Base-by-base conservation (phyloP, 2,888 invertebrate genomes). In the Eugnorisma glareosa region DNA sequence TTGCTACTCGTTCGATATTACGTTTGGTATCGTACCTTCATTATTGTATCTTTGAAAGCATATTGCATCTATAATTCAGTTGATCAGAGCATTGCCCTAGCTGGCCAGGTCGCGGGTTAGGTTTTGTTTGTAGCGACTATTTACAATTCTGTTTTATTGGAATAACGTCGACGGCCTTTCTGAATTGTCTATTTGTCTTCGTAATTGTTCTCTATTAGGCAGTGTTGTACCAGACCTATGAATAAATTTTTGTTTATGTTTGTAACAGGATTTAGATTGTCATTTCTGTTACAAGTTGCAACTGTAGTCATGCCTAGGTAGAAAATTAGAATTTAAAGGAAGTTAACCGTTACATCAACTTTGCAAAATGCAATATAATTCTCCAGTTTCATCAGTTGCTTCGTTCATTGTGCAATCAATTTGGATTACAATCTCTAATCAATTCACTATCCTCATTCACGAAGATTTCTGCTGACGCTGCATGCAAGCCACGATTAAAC, bases 1-100 rank as follows among this genome's bases (percentile, higher is more conserved):
- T 91, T 91, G 91, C 91, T 91, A 85, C 88, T 91, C 88, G 90
- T 90, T 91, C 89, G 86, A 90, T 91, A 89, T 89, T 89, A 90
- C 85, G 72, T 88, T 87, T 85, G 72, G 76, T 85, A 85, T 87
- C 79, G 87, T 88, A 82, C 76, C 78, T 81, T 89, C 85, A 88
- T 90, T 89, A 87, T 86, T 77, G 82, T 82, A 81, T 89, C 83
- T 88, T 88, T 82, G 82, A 88, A 87, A 86, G 85, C 84, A 88
- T 88, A 89, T 89, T 87, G 87, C 86, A 90, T 88, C 83, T 88
- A 88, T 88, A 84, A 89, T 89, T 87, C 85, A 86, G 72, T 86
- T 67, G 84, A 86, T 84, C 82, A 84, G 89, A 85, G 88, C 89
- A 84, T 80, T 88, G 88, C 81, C 88, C 88, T 87, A 83, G 81